Percentiles rank a stretch among this genome's conserved stretches.
Evolutionary conservation across 2,797 vertebrate species (phyloP).

Genomic region (Urocyon cinereoargenteus): DNA sequence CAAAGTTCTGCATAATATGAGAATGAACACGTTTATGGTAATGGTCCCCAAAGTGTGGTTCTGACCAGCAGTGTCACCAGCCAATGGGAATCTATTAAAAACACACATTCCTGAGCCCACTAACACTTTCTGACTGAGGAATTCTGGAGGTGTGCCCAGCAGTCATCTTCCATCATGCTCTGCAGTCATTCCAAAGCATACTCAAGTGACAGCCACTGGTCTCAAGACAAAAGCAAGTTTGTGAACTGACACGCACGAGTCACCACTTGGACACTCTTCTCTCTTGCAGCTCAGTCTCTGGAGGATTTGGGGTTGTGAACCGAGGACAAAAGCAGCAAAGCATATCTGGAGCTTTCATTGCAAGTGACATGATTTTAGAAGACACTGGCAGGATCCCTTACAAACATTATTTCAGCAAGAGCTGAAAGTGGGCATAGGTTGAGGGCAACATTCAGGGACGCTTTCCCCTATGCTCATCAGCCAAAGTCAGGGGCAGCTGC

Average conservation of each 20-base stretch:
- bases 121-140: not conserved
- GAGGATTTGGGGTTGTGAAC: too few species aligned
- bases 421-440: not conserved
- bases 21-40: not conserved
- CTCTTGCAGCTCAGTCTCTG: too few species aligned
- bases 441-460: fast-evolving
- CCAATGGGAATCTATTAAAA: not conserved
- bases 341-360: not conserved
- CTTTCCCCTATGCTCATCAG: not conserved
- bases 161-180: not conserved
- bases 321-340: not conserved
- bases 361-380: not conserved
- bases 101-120: not conserved
- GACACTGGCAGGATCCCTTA: not conserved
- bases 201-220: not conserved
- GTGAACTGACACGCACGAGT: not conserved
- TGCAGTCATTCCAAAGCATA: not conserved
- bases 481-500: not conserved
- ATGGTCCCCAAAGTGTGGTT: not conserved
- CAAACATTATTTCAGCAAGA: not conserved
- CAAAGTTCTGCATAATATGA: not conserved
- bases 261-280: too few species aligned
- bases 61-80: not conserved
- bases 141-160: not conserved
- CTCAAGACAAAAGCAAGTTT: not conserved